Evolutionary conservation across 2,797 vertebrate genomes (phyloP), one percentile per base, ranked within the genome.

Genomic region (Alcedo quadribrachys): DNA sequence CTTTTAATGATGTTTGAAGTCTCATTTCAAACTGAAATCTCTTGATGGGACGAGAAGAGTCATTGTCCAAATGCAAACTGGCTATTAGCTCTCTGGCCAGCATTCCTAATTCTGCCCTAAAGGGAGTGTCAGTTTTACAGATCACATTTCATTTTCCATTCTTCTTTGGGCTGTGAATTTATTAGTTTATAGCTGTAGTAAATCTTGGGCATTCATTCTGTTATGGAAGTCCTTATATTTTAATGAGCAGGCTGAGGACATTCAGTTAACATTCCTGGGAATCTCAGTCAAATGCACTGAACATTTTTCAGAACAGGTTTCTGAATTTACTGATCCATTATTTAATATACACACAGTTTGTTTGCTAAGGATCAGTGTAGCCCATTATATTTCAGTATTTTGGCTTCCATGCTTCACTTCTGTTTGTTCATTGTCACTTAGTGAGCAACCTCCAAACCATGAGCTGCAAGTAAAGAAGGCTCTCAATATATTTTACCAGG

Each of bases 281-380:
- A 13, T 61, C 57, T 54, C 42, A 28, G 15, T 40, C 21, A 58
- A 42, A 46, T 27, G 27, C 14, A 20, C 30, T 69, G 57, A 58
- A 42, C 5, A 0, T 19, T 85, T 70, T 63, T n/a, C 46, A 73
- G 22, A 68, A 11, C 2, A 78, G 5, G 33, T 40, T 70, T n/a
- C 12, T 82, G 66, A 84, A 75, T 17, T 78, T n/a, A 25, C 57
- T 94, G 82, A 6, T 95, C 21, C 92, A 0, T 89, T 94, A 76
- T 93, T 96, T 93, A 89, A 71, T 63, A 48, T 61, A 51, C 83
- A 37, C 83, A 43, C 78, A 81, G 87, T 33, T 71, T 94, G 83
- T 3, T 94, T 94, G 92, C 75, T 96, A 87, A 82, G 92, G n/a
- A 57, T 93, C 82, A 96, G 71, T 51, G 54, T n/a, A 89, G 86